Base-by-base conservation (phyloP, 2,797 vertebrate species). In the Pangasius djambal region DNA sequence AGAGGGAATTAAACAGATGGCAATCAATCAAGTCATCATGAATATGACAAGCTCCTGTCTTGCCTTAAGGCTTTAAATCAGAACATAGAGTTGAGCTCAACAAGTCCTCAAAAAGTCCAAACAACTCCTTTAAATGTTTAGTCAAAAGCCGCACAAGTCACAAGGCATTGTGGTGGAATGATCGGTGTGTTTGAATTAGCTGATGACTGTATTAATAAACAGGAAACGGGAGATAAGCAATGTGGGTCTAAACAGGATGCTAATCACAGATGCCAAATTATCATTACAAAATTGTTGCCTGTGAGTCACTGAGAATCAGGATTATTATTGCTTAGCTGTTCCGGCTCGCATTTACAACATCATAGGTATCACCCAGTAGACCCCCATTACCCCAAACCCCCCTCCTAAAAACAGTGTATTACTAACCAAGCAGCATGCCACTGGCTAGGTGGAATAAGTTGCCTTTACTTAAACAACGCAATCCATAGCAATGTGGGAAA, bases 401-500 rank as follows among this genome's bases (percentile, higher is more conserved):
- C 15, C 44, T 0, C 6, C 44, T 48, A 48, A 16, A 70, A 85
- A 25, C 6, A 2, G 16, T 52, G 28, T 18, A n/a, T 48, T 52
- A 16, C 57, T 44, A 63, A 61, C 9, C 12, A n/a, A 74, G 55
- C 22, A 40, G 52, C 57, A 0, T 85, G 48, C 5, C 16, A 28
- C 22, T 52, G 40, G 22, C 37, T 50, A 77, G 78, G 81, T 57
- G 85, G 69, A 89, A 67, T 88, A 34, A 67, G 61, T 57, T 90
- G 78, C 72, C 48, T 31, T 44, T 74, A 78, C 67, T 48, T 31
- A 34, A 72, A 63, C 86, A 61, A 69, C 61, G 84, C 85, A 70
- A 75, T 90, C 83, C 52, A 40, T 50, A n/a, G 31, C 83, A 92
- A 90, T 92, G 91, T 93, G 91, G 88, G 92, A 93, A 92, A 92